A percentile compares a stretch with the other conserved stretches of the same genome.
Conservation (phyloP, 2,113 vertebrate genomes). For the Athene cunicularia region DNA sequence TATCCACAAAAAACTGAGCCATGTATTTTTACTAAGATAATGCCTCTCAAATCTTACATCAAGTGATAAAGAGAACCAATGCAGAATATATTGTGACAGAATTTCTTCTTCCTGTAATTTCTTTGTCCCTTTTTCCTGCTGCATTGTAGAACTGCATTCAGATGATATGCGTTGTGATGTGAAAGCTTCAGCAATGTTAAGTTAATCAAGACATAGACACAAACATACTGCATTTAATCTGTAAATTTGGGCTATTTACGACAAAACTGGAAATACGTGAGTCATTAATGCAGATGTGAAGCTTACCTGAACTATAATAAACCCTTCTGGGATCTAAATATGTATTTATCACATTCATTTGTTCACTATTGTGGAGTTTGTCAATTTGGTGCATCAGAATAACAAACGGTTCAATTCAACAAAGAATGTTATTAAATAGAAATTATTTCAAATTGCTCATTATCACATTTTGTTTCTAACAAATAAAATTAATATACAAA, state of each 20-base stretch:
- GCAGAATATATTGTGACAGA: background rate
- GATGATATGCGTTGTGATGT: background rate
- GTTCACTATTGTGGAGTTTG: background rate
- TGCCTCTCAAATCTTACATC: background rate
- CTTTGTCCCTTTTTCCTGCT: background rate
- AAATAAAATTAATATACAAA: background rate
- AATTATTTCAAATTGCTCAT: background rate
- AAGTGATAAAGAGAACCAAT: background rate
- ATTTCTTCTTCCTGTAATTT: background rate
- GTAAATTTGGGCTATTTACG: background rate
- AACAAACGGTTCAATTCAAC: background rate
- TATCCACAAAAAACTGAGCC: background rate
- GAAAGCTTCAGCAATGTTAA: background rate
- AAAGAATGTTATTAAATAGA: background rate
- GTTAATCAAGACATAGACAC: background rate
- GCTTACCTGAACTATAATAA: background rate
- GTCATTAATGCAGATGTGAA: background rate
- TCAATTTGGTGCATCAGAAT: background rate
- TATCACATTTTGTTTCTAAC: background rate
- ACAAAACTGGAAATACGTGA: background rate
- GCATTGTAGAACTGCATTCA: background rate
- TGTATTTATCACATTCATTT: background rate
- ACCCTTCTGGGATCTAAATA: background rate
- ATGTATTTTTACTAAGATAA: background rate
- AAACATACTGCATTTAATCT: background rate